Evolutionary conservation across 2,113 vertebrate genomes (phyloP), one percentile per base, ranked within the genome.

Genomic region (Pangasianodon hypophthalmus): DNA sequence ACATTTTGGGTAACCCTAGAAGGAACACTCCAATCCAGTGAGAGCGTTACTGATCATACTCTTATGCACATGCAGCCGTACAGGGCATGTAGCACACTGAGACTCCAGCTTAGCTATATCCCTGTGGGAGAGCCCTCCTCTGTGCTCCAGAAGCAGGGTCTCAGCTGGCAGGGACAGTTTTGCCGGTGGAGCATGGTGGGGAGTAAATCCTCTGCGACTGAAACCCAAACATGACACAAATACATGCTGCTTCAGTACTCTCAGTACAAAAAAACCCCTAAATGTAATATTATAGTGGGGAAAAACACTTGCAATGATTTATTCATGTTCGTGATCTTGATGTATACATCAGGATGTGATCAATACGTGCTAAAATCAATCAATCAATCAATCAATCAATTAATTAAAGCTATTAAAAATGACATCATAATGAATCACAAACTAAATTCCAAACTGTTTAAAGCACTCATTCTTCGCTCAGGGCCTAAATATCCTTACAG

Each of bases 121-220:
- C 86, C 86, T 50, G 73, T 79, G 86, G 54, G 86, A 87, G 16
- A 79, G 13, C 32, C 10, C 86, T 58, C n/a, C 37, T 46, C 7
- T 71, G 16, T 86, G n/a, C 81, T 58, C 81, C 52, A 54, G 84
- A 69, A 21, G 29, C 52, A 46, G 14, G 52, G 86, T 87, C 86
- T 87, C 71, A 87, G 52, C 86, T 87, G 86, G 71, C 52, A 87
- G 69, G 37, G 67, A 41, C 11, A 46, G 71, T 77, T 41, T 60
- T 77, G 86, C 37, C 24, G 13, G 2, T 44, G 32, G 71, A 44
- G 67, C 85, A 56, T 75, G 26, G 48, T 81, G 79, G n/a, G 79
- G 32, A 83, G 14, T 21, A 77, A 77, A 79, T 87, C 86, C 86
- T 79, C 86, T 77, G 69, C 1, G 86, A 46, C 16, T 79, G 21